A percentile compares a stretch with the other conserved stretches of the same genome.
Conservation (phyloP, 2,797 vertebrate species). For the Xenentodon cancila region DNA sequence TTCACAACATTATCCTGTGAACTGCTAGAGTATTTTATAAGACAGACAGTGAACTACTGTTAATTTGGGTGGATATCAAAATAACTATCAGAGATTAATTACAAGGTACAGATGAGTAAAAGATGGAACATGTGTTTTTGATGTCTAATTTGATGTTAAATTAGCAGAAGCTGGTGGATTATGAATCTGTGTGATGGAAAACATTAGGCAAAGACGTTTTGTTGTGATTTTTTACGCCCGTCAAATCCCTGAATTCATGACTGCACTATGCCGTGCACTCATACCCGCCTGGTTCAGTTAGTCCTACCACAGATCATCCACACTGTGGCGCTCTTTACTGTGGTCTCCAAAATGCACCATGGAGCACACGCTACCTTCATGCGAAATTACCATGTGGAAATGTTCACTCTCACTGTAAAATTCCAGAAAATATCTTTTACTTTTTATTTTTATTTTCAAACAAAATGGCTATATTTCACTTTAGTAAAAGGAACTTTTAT, state of each 20-base stretch:
- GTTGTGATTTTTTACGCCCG: not conserved
- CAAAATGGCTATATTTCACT: too few relatives aligned
- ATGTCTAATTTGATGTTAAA: not conserved
- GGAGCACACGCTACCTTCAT: slow-evolving; percentile 25
- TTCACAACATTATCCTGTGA: not conserved
- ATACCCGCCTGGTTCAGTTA: not conserved
- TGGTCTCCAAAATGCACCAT: not conserved
- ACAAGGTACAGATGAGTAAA: not conserved
- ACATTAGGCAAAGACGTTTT: not conserved
- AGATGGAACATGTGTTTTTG: not conserved
- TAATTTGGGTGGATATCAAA: not conserved
- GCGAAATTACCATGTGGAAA: not conserved
- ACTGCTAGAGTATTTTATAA: not conserved
- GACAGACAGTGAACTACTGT: not conserved
- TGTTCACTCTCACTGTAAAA: not conserved
- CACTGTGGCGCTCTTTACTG: slow-evolving; percentile 48
- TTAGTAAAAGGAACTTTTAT: too few relatives aligned
- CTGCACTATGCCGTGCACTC: not conserved
- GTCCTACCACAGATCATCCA: slow-evolving; percentile 34
- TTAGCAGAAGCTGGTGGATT: not conserved
- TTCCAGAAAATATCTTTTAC: not conserved
- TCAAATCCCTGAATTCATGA: not conserved
- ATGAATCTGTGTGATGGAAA: slow-evolving; percentile 1
- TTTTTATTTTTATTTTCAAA: not conserved
- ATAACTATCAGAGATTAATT: not conserved